These are phyloP conservation scores for Axea sp. DNA, from an alignment of 2,888 invertebrate genomes.

Conservation along the genomic window DNA sequence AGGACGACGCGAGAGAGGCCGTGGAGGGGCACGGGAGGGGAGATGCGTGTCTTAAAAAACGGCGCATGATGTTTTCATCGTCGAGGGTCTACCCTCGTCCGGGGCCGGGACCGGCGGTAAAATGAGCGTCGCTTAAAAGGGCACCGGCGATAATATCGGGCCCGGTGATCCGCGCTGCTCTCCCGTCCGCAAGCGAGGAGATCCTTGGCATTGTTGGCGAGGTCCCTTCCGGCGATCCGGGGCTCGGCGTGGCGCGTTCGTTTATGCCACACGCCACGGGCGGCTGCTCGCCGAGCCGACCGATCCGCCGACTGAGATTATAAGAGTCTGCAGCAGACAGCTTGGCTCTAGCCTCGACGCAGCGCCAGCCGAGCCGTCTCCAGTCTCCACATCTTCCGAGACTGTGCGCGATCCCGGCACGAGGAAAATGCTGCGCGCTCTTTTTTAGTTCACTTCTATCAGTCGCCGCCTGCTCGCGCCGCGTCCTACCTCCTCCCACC, in stretches of 20 bases:
- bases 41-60: conserved; percentile 50
- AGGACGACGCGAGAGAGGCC: neutral
- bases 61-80: conserved; percentile 62
- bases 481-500: too few species aligned
- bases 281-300: conserved; percentile 60
- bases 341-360: conserved; percentile 74
- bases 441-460: conserved; percentile 17
- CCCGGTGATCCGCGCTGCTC: conserved; percentile 36
- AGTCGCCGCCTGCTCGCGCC: too few species aligned
- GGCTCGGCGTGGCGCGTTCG: conserved; percentile 42
- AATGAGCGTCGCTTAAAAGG: conserved; percentile 59
- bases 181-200: conserved; percentile 59
- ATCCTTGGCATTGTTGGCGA: conserved; percentile 66
- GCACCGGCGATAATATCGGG: conserved; percentile 62
- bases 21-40: neutral
- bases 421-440: conserved; percentile 33
- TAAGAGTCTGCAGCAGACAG: conserved; percentile 75
- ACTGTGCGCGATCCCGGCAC: conserved; percentile 16
- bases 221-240: conserved; percentile 63
- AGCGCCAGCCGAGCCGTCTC: conserved; percentile 71
- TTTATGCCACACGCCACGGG: conserved; percentile 64
- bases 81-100: conserved; percentile 56
- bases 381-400: conserved; percentile 42
- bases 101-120: conserved; percentile 29
- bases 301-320: conserved; percentile 73